Evolutionary conservation across 2,797 vertebrate species (phyloP), one percentile per base, ranked within the genome.

Genomic region (Lates japonicus): DNA sequence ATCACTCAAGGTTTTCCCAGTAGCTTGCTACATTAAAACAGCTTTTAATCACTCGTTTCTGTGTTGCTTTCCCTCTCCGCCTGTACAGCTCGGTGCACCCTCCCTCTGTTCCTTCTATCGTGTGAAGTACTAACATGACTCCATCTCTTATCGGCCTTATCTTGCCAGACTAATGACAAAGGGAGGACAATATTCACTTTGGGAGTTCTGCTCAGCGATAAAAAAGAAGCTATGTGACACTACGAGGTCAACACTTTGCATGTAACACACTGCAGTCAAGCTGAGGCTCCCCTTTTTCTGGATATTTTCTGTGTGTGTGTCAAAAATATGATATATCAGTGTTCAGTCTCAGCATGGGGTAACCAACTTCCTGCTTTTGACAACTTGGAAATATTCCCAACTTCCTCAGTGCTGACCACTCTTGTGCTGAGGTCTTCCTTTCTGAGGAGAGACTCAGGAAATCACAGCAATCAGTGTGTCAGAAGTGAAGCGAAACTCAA

Each of bases 151-250:
- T 93, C 89, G 68, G 82, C 62, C 84, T 92, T 93, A 91, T 92
- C 90, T 87, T 41, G 25, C 66, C 70, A 71, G 42, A 64, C 71
- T 87, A 84, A 92, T 91, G 91, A 94, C 91, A 91, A 90, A 93
- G 83, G 90, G 90, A 92, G 91, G 87, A 93, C 83, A 90, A 80
- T 88, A 91, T 83, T 86, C 90, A 83, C 78, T 83, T 42, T 83
- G 87, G 89, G 87, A 91, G 84, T 90, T 91, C 83, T 87, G 81
- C 51, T 75, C 10, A 0, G 52, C 76, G 80, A 90, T 83, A 90
- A 92, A 87, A 29, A 86, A 65, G 41, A 60, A 64, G 73, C 82
- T 42, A 57, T 75, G 77, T 84, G 76, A 87, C 68, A 75, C 75
- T 29, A 41, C 48, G 73, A 78, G 64, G 70, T 76, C 0, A 39